Conservation (phyloP, 1,140 invertebrate genomes). For the Pseudomyrmex concolor region DNA sequence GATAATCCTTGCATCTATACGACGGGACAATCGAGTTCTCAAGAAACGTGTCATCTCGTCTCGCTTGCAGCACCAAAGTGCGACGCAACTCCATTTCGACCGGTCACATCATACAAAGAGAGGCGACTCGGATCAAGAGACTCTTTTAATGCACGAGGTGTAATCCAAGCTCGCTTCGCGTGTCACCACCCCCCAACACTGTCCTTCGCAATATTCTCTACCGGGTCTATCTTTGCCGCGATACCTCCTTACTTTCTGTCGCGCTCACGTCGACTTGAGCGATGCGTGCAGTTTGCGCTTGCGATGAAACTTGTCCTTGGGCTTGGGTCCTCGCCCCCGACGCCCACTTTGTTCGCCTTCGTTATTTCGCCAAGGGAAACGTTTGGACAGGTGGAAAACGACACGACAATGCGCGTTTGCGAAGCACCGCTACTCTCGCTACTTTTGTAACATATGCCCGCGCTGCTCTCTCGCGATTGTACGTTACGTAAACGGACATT, state of each 20-base stretch:
- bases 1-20: conserved; percentile 18
- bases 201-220: conserved; percentile 32
- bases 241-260: conserved; percentile 51
- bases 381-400: conserved; percentile 6
- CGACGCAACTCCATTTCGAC: conserved; percentile 20
- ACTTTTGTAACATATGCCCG: conserved; percentile 33
- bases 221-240: neutral
- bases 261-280: conserved; percentile 53
- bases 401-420: conserved; percentile 15
- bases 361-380: conserved; percentile 59
- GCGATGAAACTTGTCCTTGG: conserved; percentile 63
- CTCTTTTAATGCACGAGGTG: conserved; percentile 47
- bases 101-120: conserved; percentile 21
- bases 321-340: conserved; percentile 12
- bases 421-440: neutral
- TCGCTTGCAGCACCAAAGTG: neutral
- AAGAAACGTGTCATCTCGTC: conserved; percentile 15
- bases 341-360: conserved; percentile 10
- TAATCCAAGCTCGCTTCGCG: conserved; percentile 47
- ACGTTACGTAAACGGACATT: conserved; percentile 7
- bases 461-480: conserved; percentile 31
- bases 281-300: conserved; percentile 57
- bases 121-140: neutral
- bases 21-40: conserved; percentile 40
- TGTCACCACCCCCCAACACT: neutral